Evolutionary conservation across 2,888 invertebrate genomes (phyloP), one percentile per base, ranked within the genome.

Genomic region (Baccha elongata): DNA sequence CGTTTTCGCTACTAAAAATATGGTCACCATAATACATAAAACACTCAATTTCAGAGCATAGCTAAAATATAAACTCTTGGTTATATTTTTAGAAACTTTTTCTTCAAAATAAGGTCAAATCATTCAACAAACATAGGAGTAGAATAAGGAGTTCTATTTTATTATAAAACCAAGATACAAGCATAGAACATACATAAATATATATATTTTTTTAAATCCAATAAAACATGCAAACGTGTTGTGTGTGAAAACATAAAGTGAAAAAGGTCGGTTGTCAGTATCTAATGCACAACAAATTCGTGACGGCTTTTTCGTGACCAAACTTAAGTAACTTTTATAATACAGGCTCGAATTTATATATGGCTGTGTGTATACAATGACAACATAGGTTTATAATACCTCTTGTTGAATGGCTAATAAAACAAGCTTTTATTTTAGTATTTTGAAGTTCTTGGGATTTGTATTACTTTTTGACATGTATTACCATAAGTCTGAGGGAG

Each of bases 251-350:
- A 6, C 17, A 7, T 15, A 32, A 26, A n/a, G 3, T 7, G 8
- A 58, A 42, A 15, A 44, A 44, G 10, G 7, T 23, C 17, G 29
- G 17, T 44, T n/a, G 26, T n/a, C n/a, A n/a, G 8, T 8, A 13
- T 15, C 7, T 10, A 44, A 29, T 44, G 15, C 19, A 29, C 17
- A 60, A 60, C 17, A 29, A 17, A 44, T n/a, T 13, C n/a, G 19
- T 19, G 19, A 60, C 29, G 29, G 17, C 26, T 2, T 44, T 44
- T 60, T 60, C 60, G 60, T 60, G 60, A 60, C 44, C 60, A 60
- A 44, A 60, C 60, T 60, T 60, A 60, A 60, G 60, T 44, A 60
- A 60, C 17, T 44, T 60, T 60, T 44, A 13, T 44, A n/a, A 29
- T 44, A 40, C n/a, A 60, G 19, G 44, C 44, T 29, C 7, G 3